Percentiles rank a stretch among this genome's conserved stretches.
phyloP scores from a whole-genome alignment of 1,140 invertebrate species.

The Drosophila santomea region DNA sequence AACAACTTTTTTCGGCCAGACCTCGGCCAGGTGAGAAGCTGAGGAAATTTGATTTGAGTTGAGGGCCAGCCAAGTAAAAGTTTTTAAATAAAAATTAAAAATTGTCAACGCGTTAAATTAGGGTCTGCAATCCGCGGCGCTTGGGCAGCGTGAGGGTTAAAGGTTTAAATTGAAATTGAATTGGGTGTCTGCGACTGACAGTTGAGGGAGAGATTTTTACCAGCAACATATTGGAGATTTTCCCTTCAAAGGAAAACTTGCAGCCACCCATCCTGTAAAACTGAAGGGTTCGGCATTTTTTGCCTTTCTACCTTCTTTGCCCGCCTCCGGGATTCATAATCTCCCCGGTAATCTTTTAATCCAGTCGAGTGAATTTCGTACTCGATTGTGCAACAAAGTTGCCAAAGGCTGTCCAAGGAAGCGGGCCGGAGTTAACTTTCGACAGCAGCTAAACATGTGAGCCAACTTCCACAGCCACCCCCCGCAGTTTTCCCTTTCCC shows the following conservation, averaged over 20 bases:
- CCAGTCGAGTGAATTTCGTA: conserved; percentile 83
- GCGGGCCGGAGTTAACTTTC: conserved; percentile 57
- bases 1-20: conserved; percentile 41
- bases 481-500: background rate
- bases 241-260: conserved; percentile 32
- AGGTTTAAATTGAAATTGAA: conserved; percentile 65
- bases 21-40: conserved; percentile 40
- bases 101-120: conserved; percentile 82
- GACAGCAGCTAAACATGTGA: conserved; percentile 65
- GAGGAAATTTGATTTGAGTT: conserved; percentile 69
- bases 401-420: conserved; percentile 49
- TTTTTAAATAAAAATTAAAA: conserved; percentile 83
- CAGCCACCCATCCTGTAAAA: conserved; percentile 4
- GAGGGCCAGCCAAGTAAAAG: conserved; percentile 62
- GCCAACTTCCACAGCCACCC: conserved; percentile 25
- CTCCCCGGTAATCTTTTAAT: conserved; percentile 82
- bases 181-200: conserved; percentile 36
- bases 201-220: background rate
- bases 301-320: background rate
- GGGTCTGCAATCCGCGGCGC: conserved; percentile 46
- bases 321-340: conserved; percentile 68
- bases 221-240: conserved; percentile 20
- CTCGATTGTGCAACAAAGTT: conserved; percentile 82
- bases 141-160: conserved; percentile 13
- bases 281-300: conserved; percentile 10